These are phyloP conservation scores for Oceanodroma tethys DNA, from an alignment of 2,113 vertebrate genomes.

Conservation along the genomic window DNA sequence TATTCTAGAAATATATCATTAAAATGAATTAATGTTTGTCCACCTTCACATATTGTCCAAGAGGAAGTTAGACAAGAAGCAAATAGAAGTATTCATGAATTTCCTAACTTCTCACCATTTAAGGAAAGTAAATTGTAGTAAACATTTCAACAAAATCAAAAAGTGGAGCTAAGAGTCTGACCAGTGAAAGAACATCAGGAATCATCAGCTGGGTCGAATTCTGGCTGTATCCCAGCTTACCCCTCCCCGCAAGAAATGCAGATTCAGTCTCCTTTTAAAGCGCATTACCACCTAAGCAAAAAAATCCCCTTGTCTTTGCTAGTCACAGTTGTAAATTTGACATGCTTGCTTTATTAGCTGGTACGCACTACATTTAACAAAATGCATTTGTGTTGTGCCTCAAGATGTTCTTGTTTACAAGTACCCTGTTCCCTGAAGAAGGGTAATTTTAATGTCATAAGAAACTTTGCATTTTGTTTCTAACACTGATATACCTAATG, in stretches of 20 bases:
- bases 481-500: background rate
- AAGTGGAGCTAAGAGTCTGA: background rate
- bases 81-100: background rate
- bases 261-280: conserved; percentile 26
- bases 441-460: background rate
- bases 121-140: background rate
- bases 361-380: background rate
- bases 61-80: background rate
- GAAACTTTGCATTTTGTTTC: background rate
- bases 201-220: background rate
- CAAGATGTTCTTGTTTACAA: background rate
- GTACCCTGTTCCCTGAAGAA: background rate
- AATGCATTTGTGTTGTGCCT: background rate
- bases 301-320: background rate
- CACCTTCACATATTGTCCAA: background rate
- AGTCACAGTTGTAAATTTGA: background rate
- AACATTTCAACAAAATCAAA: background rate
- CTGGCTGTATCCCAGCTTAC: background rate
- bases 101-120: background rate
- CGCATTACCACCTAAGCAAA: conserved; percentile 14
- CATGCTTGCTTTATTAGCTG: background rate
- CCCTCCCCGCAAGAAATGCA: background rate
- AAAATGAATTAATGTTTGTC: background rate
- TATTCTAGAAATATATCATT: background rate
- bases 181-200: background rate